A percentile compares a stretch with the other conserved stretches of the same genome.
These are phyloP conservation scores for Caenorhabditis remanei DNA, from an alignment of 1,140 invertebrate species.

Conservation along the genomic window DNA sequence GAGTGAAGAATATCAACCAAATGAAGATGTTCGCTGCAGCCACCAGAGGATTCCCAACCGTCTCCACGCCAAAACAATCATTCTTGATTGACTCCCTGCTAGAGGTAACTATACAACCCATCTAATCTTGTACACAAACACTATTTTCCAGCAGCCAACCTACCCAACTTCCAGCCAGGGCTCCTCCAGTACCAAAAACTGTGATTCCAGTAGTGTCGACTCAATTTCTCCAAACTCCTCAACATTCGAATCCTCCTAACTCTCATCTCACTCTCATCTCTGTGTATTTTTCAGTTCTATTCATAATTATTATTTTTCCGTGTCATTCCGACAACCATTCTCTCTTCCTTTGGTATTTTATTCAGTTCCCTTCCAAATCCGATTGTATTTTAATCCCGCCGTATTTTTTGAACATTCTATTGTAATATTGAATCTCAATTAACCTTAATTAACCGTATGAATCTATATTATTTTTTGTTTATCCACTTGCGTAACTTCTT, in stretches of 20 bases:
- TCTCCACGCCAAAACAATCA: background rate
- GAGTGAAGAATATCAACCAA: conserved; percentile 20
- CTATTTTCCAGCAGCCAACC: background rate
- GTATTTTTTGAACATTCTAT: background rate
- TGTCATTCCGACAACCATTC: background rate
- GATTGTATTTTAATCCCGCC: background rate
- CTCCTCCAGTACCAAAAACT: conserved; percentile 1
- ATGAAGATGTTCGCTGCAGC: conserved; percentile 21
- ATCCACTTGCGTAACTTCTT: conserved; percentile 26
- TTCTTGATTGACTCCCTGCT: conserved; percentile 7
- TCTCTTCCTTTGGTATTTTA: too few species aligned
- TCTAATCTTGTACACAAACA: background rate
- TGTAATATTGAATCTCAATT: background rate
- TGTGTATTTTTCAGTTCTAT: background rate
- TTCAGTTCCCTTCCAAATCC: too few species aligned
- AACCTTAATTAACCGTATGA: background rate
- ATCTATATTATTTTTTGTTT: background rate
- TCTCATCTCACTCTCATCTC: background rate
- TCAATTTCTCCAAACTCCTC: conserved; percentile 49
- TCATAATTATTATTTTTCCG: background rate
- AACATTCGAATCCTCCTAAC: conserved; percentile 39
- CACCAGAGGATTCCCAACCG: background rate
- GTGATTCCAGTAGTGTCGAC: conserved; percentile 15
- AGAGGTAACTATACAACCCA: background rate
- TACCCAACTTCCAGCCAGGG: conserved; percentile 7